Base-by-base conservation (phyloP, 2,797 vertebrate species). In the Hypotaenidia philippensis region DNA sequence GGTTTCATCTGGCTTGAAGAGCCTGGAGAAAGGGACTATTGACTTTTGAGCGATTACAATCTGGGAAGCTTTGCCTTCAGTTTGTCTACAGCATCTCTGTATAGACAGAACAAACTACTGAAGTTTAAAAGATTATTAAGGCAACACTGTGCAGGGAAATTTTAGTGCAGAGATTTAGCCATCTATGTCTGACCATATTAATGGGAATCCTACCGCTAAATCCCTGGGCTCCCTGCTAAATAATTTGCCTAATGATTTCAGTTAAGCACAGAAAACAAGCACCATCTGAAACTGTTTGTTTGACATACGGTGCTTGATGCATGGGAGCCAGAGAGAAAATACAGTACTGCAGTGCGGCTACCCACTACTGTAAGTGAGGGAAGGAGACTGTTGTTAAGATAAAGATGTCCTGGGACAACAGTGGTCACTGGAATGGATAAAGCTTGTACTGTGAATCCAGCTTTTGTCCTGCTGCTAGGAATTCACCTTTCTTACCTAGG, bases 221-320 rank as follows among this genome's bases (percentile, higher is more conserved):
- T 90, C 87, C 64, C 52, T 74, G 21, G 50, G 34, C 47, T 29
- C 29, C 12, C 38, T 74, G 53, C 57, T 80, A 81, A 83, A 89
- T 72, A 86, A 81, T 89, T 95, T 84, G 83, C 71, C 44, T 91
- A 57, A 91, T 83, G 56, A 72, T 90, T 93, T 82, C 8, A 20
- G 59, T 72, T 94, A 92, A 90, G 79, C 57, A 71, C 32, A 25
- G 71, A 89, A 83, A 85, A 11, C 45, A 78, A 91, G 40, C 59
- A 72, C 29, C n/a, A 40, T 93, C 45, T 93, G 68, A 95, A 94
- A 57, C 22, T 45, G 12, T 64, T 40, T 32, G 13, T 53, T 65
- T 82, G 83, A 71, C n/a, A 31, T 57, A 19, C 7, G 11, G 6
- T 53, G 40, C 65, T 70, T 93, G 50, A 36, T 74, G 55, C 22